phyloP scores from a whole-genome alignment of 1,140 invertebrate genomes.

The Tigriopus japonicus region DNA sequence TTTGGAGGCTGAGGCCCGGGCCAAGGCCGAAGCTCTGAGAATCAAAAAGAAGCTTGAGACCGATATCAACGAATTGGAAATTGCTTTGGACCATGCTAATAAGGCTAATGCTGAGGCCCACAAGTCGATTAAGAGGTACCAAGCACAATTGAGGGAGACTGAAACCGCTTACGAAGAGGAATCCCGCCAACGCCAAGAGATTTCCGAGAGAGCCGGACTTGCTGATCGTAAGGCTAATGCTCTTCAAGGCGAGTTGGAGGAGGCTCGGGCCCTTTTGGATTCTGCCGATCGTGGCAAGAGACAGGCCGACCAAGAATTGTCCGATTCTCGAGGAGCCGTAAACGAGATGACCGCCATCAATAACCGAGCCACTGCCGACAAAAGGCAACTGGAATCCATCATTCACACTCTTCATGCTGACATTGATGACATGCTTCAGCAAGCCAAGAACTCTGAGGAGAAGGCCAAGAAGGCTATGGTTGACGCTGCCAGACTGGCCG shows the following conservation, averaged over 20 bases:
- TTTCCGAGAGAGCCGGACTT: conserved; percentile 84
- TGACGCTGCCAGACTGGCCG: conserved; percentile 75
- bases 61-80: conserved; percentile 38
- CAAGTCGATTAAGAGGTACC: conserved; percentile 37
- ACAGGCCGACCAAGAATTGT: conserved; percentile 2
- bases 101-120: conserved; percentile 36
- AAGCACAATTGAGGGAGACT: conserved; percentile 72
- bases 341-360: conserved; percentile 48
- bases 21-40: conserved; percentile 49
- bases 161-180: conserved; percentile 86
- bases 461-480: conserved; percentile 35
- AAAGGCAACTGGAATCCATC: conserved; percentile 95
- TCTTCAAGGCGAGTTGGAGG: conserved; percentile 86
- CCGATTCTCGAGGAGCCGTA: neutral
- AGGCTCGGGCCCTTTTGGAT: conserved; percentile 84
- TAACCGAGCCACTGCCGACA: conserved; percentile 72
- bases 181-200: conserved; percentile 87
- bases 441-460: conserved; percentile 31
- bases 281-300: conserved; percentile 76
- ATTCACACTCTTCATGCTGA: conserved; percentile 77
- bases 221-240: conserved; percentile 88
- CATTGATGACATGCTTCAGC: conserved; percentile 35
- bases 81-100: conserved; percentile 30
- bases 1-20: conserved; percentile 94
- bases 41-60: conserved; percentile 38